Conservation (phyloP, 1,140 invertebrate species). For the Drosophila gunungcola region DNA sequence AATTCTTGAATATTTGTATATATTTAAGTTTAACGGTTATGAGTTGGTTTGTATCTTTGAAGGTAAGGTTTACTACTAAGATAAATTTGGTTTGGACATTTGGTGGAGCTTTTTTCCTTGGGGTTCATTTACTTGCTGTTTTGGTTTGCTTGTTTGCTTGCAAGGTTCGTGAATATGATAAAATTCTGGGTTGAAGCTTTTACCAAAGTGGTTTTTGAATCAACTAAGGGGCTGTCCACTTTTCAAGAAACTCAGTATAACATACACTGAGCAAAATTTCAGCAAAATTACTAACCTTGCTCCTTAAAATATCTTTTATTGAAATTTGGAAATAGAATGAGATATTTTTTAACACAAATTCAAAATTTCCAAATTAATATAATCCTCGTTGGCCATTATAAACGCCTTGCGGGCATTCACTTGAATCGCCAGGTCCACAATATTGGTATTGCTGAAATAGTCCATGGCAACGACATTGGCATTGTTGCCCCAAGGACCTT, state of each 20-base stretch:
- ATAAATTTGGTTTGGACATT: not conserved
- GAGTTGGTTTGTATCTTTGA: not conserved
- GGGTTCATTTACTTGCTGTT: not conserved
- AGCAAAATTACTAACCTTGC: not conserved
- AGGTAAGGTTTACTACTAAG: not conserved
- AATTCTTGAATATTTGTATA: not conserved
- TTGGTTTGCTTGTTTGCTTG: not conserved
- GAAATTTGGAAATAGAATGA: not conserved
- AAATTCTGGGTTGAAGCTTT: not conserved
- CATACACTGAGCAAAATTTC: not conserved
- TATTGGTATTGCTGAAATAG: constrained; percentile 87
- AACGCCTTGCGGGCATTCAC: constrained; percentile 74
- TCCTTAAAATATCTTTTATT: not conserved
- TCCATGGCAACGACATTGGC: constrained; percentile 87
- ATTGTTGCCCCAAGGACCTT: constrained; percentile 85
- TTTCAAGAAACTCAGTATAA: not conserved
- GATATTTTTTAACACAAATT: constrained; percentile 2
- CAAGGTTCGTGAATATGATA: not conserved
- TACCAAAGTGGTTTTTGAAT: not conserved
- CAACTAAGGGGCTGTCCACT: not conserved
- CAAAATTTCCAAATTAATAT: constrained; percentile 64
- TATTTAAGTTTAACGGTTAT: not conserved
- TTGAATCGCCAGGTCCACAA: constrained; percentile 86
- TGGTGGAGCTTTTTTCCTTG: not conserved
- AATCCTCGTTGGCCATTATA: constrained; percentile 54